Evolutionary conservation across 1,140 invertebrate genomes (phyloP), one percentile per base, ranked within the genome.

Genomic region (Rhynchophorus ferrugineus): DNA sequence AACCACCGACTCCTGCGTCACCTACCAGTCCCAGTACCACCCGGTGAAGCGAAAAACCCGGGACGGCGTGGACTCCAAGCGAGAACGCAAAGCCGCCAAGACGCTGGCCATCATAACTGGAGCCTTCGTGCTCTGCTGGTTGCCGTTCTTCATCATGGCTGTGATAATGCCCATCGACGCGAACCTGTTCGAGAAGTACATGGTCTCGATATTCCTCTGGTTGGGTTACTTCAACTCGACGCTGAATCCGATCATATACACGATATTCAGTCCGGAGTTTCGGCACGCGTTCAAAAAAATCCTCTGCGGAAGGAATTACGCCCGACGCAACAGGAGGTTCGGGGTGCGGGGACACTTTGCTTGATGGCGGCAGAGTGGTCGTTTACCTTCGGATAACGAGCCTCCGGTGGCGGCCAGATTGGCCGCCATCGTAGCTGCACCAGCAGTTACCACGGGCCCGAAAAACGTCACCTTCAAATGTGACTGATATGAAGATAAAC

Each of bases 41-140:
- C 65, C 75, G 20, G 67, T 73, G 7, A 70, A 73, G 44, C 69
- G 75, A 46, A 83, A 81, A 64, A 75, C 75, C 1, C 80, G 82
- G 57, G 82, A 85, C 54, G 79, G 79, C 5, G 79, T 81, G 19
- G 84, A 86, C 50, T 83, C 83, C 1, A 90, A 90, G 62, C 75
- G 89, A n/a, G 90, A 95, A 64, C 75, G 86, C 35, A 94, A 93
- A 71, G 91, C 91, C 11, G 91, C 89, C 16, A 91, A 92, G 71
- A 94, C 90, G 14, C 73, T 95, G 58, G 90, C 89, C 58, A 91
- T 91, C 68, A 90, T 92, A 54, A 93, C 90, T 18, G 89, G 89
- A 24, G 49, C 49, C 3, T 93, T 93, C 70, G 85, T 92, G 20
- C 78, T 85, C 35, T 92, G 89, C 69, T 93, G 89, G 89, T 73